These are phyloP conservation scores for Branchipolynoe longqiensis DNA, from an alignment of 2,888 invertebrate species.

Conservation along the genomic window DNA sequence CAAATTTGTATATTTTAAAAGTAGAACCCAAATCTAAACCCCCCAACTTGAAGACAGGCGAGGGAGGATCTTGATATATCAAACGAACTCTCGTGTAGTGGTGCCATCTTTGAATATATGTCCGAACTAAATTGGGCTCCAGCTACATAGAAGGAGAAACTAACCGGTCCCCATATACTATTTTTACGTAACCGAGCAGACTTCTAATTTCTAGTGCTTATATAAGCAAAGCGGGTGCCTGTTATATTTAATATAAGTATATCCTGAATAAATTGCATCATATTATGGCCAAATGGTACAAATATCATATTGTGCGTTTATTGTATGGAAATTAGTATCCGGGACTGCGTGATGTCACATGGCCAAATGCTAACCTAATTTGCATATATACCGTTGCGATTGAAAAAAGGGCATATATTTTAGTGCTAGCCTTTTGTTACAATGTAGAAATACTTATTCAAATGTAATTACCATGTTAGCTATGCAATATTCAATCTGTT, in stretches of 20 bases:
- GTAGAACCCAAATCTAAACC: too few species aligned
- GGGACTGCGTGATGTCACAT: constrained; percentile 43
- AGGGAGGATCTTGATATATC: too few species aligned
- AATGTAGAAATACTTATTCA: not conserved
- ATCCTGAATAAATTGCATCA: too few species aligned
- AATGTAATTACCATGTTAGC: not conserved
- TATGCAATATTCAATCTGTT: not conserved
- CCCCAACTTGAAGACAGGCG: too few species aligned
- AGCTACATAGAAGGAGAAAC: too few species aligned
- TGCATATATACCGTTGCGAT: constrained; percentile 34
- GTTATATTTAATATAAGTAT: not conserved
- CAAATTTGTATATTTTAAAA: too few species aligned
- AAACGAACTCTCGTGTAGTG: too few species aligned
- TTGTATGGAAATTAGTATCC: constrained; percentile 49
- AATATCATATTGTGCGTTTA: not conserved
- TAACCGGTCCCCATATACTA: not conserved
- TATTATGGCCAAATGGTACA: not conserved
- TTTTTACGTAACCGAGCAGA: constrained; percentile 11
- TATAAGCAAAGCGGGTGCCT: not conserved
- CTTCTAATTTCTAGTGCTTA: not conserved
- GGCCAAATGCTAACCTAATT: not conserved
- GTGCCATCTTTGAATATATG: too few species aligned
- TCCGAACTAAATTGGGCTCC: too few species aligned
- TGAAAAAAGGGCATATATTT: constrained; percentile 1
- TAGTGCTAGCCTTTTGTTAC: not conserved